These are phyloP conservation scores for Papilio aristodemus DNA, from an alignment of 1,140 invertebrate genomes.

Conservation along the genomic window DNA sequence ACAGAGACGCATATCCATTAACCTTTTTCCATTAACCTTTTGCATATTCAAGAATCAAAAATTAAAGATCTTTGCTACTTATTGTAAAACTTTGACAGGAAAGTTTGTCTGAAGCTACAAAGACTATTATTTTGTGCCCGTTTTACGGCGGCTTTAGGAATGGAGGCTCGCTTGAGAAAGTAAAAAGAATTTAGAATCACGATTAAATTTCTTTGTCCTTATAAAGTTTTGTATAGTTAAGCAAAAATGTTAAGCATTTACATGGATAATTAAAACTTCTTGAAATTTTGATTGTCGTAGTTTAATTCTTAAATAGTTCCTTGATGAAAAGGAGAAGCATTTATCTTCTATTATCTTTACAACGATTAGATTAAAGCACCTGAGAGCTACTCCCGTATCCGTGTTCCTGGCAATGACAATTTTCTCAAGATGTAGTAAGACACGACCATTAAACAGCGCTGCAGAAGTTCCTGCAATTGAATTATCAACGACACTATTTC, in stretches of 20 bases:
- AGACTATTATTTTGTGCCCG: not conserved
- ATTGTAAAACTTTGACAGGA: not conserved
- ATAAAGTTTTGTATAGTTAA: too few species aligned
- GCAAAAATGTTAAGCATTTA: too few species aligned
- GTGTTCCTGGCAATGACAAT: conserved; percentile 3
- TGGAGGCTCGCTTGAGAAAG: too few species aligned
- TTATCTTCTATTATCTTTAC: too few species aligned
- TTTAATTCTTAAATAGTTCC: too few species aligned
- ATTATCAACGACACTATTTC: conserved; percentile 30
- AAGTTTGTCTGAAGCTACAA: not conserved
- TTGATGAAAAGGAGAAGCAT: too few species aligned
- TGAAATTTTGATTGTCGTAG: too few species aligned
- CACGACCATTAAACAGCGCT: not conserved
- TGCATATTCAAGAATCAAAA: not conserved
- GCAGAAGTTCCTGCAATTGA: conserved; percentile 20
- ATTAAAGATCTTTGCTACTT: conserved; percentile 4
- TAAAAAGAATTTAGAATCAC: too few species aligned
- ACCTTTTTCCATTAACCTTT: not conserved
- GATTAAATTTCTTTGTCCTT: too few species aligned
- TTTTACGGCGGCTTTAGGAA: not conserved
- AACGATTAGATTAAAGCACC: too few species aligned
- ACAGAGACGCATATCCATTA: too few species aligned
- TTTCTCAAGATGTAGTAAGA: conserved; percentile 3
- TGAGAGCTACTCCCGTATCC: not conserved
- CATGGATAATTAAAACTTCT: too few species aligned